Percentiles rank a stretch among this genome's conserved stretches.
These are phyloP conservation scores for Eriosoma lanigerum DNA, from an alignment of 1,140 invertebrate species.

Conservation along the genomic window DNA sequence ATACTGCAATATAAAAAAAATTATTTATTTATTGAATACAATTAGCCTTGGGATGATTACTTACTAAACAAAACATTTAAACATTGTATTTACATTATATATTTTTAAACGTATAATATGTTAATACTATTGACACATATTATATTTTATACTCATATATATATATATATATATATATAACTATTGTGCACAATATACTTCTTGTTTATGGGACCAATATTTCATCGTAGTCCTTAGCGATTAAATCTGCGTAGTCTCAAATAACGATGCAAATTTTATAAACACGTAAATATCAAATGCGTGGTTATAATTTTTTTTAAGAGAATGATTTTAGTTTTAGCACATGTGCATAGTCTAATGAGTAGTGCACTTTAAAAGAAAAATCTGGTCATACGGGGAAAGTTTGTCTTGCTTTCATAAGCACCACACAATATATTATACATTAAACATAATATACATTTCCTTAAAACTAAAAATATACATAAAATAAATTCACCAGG, in stretches of 20 bases:
- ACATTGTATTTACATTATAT: neutral
- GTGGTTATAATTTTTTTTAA: neutral
- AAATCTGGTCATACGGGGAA: slow-evolving; percentile 11
- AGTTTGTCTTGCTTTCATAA: neutral
- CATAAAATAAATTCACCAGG: neutral
- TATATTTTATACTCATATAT: neutral
- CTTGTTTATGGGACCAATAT: slow-evolving; percentile 10
- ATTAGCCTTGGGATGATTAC: neutral
- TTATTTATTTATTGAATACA: too few species aligned
- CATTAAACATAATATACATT: neutral
- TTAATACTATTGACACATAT: too few species aligned
- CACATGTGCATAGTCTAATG: too few species aligned
- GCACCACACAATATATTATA: neutral
- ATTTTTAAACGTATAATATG: too few species aligned
- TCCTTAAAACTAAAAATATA: neutral
- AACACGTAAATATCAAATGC: neutral
- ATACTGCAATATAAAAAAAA: too few species aligned
- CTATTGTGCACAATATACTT: neutral
- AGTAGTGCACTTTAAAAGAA: neutral
- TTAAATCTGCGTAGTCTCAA: neutral
- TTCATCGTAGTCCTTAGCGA: neutral
- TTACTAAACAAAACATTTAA: slow-evolving; percentile 2
- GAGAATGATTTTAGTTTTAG: neutral
- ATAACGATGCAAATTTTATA: neutral
- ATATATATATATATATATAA: too few species aligned